Evolutionary conservation across 2,113 vertebrate genomes (phyloP), one percentile per base, ranked within the genome.

Genomic region (Tupaia chinensis): DNA sequence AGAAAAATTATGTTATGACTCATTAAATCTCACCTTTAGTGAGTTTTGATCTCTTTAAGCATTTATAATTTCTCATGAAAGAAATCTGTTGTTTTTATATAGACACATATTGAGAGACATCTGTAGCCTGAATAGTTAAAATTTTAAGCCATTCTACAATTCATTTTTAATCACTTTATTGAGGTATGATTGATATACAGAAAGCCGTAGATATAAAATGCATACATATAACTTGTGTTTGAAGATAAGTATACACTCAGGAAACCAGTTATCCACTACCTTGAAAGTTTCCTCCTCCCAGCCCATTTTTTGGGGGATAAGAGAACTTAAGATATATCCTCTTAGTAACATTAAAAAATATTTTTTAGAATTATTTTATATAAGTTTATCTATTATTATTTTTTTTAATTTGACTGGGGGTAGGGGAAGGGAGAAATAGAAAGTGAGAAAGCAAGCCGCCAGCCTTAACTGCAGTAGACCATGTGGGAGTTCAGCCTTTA

Each of bases 1-100:
- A 56, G 9, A 25, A 91, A 66, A 65, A 14, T 91, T 96, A 87
- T 70, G 69, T 93, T 74, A 93, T 93, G 87, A 80, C 4, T 44
- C 44, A 77, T 87, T 61, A 61, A 61, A 80, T 61, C 91, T 89
- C 13, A 65, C 22, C 66, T 87, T 92, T 87, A 44, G 8, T 89
- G 73, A 94, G 10, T 66, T 87, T 10, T 66, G 65, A n/a, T 83
- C 54, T 83, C 34, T 95, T 19, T n/a, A 53, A 53, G 10, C 44
- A 66, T 68, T 94, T 87, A 90, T n/a, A 44, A 69, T 85, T 86
- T 89, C 63, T 66, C 27, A 54, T 81, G 23, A 80, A 88, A 88
- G 32, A 29, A 12, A 23, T 34, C 23, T 83, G 72, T 60, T 54
- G 44, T 56, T 27, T 89, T 81, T 22, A 3, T 32, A 81, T 79